phyloP scores from a whole-genome alignment of 2,113 vertebrate species.

The Corvus hawaiiensis region DNA sequence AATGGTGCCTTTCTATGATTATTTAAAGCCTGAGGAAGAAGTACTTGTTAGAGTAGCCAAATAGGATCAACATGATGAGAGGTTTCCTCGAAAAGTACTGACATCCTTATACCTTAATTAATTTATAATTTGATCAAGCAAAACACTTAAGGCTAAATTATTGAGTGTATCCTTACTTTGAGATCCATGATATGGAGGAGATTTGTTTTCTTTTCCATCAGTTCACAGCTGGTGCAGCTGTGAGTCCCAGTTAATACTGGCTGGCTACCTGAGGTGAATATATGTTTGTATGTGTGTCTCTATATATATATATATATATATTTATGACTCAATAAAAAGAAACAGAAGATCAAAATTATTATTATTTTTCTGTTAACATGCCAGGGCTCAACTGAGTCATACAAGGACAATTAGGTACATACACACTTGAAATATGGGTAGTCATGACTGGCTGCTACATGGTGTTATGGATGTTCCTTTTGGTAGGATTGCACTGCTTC shows the following conservation, averaged over 20 bases:
- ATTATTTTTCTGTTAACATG: not conserved
- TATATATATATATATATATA: not conserved
- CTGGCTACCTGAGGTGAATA: not conserved
- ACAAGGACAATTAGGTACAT: not conserved
- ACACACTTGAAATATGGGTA: not conserved
- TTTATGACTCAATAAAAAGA: not conserved
- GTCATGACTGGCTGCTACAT: not conserved
- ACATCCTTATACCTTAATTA: not conserved
- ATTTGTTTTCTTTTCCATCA: not conserved
- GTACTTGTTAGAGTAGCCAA: not conserved
- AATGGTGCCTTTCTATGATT: not conserved
- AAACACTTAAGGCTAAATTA: not conserved
- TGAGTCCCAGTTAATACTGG: not conserved
- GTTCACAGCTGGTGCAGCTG: not conserved
- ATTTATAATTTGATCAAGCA: not conserved
- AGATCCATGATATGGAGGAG: not conserved
- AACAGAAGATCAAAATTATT: not conserved
- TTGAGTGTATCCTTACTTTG: not conserved
- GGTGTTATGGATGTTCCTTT: not conserved
- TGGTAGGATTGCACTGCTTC: not conserved
- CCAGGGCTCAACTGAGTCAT: not conserved
- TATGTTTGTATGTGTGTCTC: rapidly evolving
- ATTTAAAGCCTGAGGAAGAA: not conserved
- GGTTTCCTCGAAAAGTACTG: not conserved
- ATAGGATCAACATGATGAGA: not conserved